These are phyloP conservation scores for Eurystomus gularis DNA, from an alignment of 2,113 vertebrate genomes.

Conservation along the genomic window DNA sequence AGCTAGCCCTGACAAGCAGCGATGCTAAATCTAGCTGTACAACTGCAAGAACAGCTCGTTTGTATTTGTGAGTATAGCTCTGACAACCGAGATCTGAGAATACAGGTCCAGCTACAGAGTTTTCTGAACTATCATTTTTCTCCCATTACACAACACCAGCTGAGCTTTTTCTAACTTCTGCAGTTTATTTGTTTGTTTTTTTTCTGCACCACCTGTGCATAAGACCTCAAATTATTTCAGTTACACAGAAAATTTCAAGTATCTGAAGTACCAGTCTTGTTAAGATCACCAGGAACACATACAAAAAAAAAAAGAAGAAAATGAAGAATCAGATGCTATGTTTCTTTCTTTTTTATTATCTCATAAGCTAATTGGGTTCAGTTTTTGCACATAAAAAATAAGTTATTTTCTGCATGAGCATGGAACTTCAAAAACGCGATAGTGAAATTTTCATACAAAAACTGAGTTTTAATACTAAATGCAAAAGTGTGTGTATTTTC, in stretches of 20 bases:
- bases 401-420: background rate
- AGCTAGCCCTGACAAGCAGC: background rate
- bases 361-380: background rate
- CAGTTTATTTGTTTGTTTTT: background rate
- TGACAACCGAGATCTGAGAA: background rate
- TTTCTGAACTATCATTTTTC: background rate
- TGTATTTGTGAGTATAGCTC: background rate
- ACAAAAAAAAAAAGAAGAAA: accelerated
- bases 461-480: background rate
- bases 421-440: background rate
- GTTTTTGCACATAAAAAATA: background rate
- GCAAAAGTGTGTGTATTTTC: background rate
- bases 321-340: background rate
- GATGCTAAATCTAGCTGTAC: background rate
- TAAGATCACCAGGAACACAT: background rate
- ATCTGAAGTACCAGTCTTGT: background rate
- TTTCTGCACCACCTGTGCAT: background rate
- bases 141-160: background rate
- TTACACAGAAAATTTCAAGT: background rate
- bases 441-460: background rate
- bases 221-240: background rate
- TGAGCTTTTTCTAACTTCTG: background rate
- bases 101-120: too few relatives aligned
- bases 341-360: background rate
- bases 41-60: background rate